Conservation (phyloP, 2,797 vertebrate genomes). For the Oryzias dopingdopingensis region DNA sequence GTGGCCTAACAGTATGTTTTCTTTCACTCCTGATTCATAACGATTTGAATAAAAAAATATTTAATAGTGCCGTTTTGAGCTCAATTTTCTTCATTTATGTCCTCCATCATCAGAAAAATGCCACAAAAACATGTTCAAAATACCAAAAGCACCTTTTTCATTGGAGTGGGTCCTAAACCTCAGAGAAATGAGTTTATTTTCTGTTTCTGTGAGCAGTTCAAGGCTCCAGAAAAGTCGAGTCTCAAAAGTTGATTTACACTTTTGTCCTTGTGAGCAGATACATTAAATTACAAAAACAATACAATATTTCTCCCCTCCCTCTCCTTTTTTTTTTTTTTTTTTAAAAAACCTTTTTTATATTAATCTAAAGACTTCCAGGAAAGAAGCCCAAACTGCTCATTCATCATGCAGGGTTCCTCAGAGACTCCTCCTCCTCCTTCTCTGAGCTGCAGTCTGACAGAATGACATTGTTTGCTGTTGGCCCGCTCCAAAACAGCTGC, state of each 20-base stretch:
- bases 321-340: constrained; percentile 8
- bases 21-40: no score
- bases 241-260: neutral
- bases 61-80: no score
- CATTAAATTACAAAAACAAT: constrained; percentile 1
- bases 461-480: constrained; percentile 62
- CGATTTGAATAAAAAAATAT: no score
- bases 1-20: no score
- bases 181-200: no score
- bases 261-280: neutral
- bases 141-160: no score
- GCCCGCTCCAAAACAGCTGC: constrained; percentile 67
- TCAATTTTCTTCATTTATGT: no score
- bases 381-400: constrained; percentile 59
- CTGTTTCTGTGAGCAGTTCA: no score
- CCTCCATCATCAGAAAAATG: no score
- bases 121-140: no score
- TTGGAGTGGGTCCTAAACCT: no score
- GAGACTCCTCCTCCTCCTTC: constrained; percentile 49
- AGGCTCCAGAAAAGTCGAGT: no score
- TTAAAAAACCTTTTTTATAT: constrained; percentile 45
- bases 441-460: constrained; percentile 54
- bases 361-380: constrained; percentile 50
- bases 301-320: constrained; percentile 13
- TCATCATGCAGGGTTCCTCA: constrained; percentile 50